Conservation (phyloP, 2,797 vertebrate species). For the Sebastes iracundus region DNA sequence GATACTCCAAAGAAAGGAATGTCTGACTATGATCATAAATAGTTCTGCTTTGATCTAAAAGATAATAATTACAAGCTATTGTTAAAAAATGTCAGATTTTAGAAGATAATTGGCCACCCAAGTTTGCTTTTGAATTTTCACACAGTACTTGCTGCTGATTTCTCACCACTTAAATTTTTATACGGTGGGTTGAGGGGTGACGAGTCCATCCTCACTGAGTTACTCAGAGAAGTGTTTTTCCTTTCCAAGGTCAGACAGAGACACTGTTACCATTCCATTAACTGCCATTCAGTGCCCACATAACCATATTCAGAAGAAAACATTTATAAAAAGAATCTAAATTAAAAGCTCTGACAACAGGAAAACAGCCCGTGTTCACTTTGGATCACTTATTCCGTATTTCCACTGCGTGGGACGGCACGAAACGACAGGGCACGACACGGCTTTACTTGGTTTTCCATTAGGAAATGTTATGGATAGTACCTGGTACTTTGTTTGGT, state of each 20-base stretch:
- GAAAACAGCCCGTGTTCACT: conserved; percentile 19
- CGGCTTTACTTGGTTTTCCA: neutral
- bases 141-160: neutral
- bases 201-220: neutral
- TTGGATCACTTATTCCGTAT: neutral
- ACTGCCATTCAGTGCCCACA: conserved; percentile 10
- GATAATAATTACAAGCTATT: conserved; percentile 10
- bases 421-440: too few species aligned
- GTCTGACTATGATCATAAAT: conserved; percentile 17
- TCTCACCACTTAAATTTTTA: conserved; percentile 7
- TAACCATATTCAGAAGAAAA: conserved; percentile 18
- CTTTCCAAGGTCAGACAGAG: conserved; percentile 6
- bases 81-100: neutral
- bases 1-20: conserved; percentile 18
- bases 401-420: neutral
- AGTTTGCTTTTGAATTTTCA: neutral
- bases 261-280: conserved; percentile 7
- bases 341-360: conserved; percentile 16
- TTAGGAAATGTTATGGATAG: neutral
- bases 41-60: conserved; percentile 23
- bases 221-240: neutral
- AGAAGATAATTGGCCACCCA: conserved; percentile 3
- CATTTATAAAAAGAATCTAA: neutral
- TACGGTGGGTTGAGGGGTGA: neutral
- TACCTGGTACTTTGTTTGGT: neutral